phyloP scores from a whole-genome alignment of 2,113 vertebrate genomes.

The Epinephelus fuscoguttatus region DNA sequence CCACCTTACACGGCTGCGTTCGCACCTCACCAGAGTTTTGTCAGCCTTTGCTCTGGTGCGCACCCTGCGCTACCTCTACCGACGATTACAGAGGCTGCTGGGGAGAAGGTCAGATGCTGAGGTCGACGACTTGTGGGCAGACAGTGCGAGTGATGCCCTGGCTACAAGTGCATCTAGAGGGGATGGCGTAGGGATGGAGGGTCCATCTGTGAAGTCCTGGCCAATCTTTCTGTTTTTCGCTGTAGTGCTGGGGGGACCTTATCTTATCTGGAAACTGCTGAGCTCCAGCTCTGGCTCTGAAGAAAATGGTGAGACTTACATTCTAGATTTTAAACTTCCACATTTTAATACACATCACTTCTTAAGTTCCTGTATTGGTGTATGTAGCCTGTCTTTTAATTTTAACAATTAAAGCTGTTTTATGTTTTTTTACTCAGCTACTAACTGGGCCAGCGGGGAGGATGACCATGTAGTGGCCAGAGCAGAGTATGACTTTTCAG shows the following conservation, averaged over 20 bases:
- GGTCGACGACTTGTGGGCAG: conserved; percentile 94
- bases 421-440: conserved; percentile 69
- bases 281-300: conserved; percentile 86
- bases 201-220: conserved; percentile 94
- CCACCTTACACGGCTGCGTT: conserved; percentile 93
- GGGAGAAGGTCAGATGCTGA: conserved; percentile 88
- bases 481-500: conserved; percentile 94
- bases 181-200: conserved; percentile 77
- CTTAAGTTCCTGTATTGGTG: not conserved
- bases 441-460: conserved; percentile 94
- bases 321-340: not conserved
- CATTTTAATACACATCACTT: not conserved
- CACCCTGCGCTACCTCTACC: conserved; percentile 93
- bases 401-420: conserved; percentile 1
- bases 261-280: conserved; percentile 97
- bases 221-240: conserved; percentile 97
- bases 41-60: conserved; percentile 97
- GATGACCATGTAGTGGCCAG: conserved; percentile 96
- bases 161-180: conserved; percentile 46
- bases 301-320: conserved; percentile 84
- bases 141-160: conserved; percentile 88
- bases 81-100: conserved; percentile 88
- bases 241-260: conserved; percentile 96
- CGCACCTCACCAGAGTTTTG: conserved; percentile 95
- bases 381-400: not conserved